These are phyloP conservation scores for Anthoscopus minutus DNA, from an alignment of 2,113 vertebrate genomes.

Conservation along the genomic window DNA sequence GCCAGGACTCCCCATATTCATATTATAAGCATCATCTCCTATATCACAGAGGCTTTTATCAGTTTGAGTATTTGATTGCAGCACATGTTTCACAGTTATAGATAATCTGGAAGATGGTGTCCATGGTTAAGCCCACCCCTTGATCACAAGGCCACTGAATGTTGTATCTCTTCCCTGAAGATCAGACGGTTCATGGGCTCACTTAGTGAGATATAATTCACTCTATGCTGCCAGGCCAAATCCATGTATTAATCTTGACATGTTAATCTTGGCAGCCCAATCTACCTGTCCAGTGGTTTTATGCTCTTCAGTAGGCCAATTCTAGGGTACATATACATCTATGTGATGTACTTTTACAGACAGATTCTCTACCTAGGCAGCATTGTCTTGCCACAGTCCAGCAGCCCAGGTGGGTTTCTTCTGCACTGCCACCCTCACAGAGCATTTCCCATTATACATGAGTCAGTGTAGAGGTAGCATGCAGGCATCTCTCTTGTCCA, in stretches of 20 bases:
- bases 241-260: neutral
- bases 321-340: neutral
- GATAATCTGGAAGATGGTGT: neutral
- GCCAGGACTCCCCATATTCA: neutral
- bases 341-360: fast-evolving
- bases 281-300: fast-evolving
- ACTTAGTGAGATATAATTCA: neutral
- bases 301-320: neutral
- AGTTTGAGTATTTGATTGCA: too few species aligned
- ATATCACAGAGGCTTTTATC: neutral
- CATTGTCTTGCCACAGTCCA: neutral
- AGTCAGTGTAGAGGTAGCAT: neutral
- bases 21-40: fast-evolving
- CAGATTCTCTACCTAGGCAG: neutral
- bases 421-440: neutral
- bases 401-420: neutral
- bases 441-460: fast-evolving
- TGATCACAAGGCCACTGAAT: neutral
- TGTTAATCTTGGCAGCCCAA: neutral
- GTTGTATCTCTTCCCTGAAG: neutral
- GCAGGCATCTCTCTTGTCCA: neutral
- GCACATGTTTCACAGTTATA: neutral
- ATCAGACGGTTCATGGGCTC: neutral
- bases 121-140: neutral
- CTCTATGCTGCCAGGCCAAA: neutral